Evolutionary conservation across 2,797 vertebrate species (phyloP).

Genomic region (Microhierax caerulescens): DNA sequence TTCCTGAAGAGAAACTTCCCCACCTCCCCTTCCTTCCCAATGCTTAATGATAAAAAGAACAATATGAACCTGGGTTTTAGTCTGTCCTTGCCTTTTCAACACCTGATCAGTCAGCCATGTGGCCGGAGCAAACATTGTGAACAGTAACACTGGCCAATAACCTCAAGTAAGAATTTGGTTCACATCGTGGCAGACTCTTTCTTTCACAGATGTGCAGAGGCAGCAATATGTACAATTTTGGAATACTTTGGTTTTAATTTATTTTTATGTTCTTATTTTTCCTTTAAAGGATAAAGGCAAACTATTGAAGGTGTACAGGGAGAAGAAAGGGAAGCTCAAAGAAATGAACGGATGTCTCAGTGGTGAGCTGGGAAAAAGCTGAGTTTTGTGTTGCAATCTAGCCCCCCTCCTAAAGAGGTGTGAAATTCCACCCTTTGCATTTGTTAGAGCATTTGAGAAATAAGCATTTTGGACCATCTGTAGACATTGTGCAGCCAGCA

Average conservation of each 20-base stretch:
- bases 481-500: neutral
- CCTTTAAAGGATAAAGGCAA: neutral
- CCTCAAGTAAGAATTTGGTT: fast-evolving
- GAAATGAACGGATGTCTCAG: neutral
- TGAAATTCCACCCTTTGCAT: conserved; percentile 2
- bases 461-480: neutral
- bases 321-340: neutral
- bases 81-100: neutral
- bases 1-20: neutral
- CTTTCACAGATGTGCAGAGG: too few relatives aligned
- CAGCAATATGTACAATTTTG: neutral
- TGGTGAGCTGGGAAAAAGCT: neutral
- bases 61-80: fast-evolving
- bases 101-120: fast-evolving
- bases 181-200: fast-evolving
- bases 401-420: neutral
- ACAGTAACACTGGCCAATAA: neutral
- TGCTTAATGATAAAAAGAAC: neutral
- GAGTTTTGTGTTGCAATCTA: neutral
- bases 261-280: neutral
- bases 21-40: too few relatives aligned
- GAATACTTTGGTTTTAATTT: neutral
- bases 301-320: neutral
- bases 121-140: neutral
- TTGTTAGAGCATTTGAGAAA: neutral